These are phyloP conservation scores for Zaprionus gabonicus DNA, from an alignment of 1,140 invertebrate species.

Conservation along the genomic window DNA sequence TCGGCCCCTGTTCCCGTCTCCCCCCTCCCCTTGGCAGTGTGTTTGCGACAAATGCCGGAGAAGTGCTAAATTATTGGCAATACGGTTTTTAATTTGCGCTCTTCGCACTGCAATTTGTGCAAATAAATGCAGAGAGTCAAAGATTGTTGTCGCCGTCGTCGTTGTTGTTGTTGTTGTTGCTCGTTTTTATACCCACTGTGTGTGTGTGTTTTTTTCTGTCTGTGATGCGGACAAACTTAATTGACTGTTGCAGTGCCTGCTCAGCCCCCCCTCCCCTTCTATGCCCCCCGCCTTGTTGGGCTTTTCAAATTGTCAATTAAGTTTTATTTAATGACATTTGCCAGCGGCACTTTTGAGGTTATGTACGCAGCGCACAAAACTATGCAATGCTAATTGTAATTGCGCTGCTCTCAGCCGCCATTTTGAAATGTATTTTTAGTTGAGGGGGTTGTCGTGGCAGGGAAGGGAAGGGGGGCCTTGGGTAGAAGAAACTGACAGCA, in stretches of 20 bases:
- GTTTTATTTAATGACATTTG: slow-evolving; percentile 83
- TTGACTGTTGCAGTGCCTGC: slow-evolving; percentile 67
- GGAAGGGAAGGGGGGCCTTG: background rate
- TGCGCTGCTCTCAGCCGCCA: slow-evolving; percentile 55
- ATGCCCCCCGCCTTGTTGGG: background rate
- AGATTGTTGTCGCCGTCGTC: slow-evolving; percentile 19
- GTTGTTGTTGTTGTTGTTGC: slow-evolving; percentile 23
- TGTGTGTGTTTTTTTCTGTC: slow-evolving; percentile 19
- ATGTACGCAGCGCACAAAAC: slow-evolving; percentile 59
- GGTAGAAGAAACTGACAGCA: slow-evolving; percentile 21
- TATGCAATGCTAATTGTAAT: slow-evolving; percentile 77
- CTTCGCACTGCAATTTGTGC: slow-evolving; percentile 64
- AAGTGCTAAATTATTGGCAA: slow-evolving; percentile 80
- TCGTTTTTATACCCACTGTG: background rate
- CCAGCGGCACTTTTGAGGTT: slow-evolving; percentile 69
- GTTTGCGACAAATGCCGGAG: slow-evolving; percentile 67
- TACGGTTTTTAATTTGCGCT: slow-evolving; percentile 80
- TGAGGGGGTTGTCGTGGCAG: background rate
- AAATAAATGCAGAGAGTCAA: slow-evolving; percentile 80
- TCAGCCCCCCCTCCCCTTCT: background rate
- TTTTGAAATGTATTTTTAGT: slow-evolving; percentile 64
- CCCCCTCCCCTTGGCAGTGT: background rate
- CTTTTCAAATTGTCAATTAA: slow-evolving; percentile 83
- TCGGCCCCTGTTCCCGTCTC: background rate
- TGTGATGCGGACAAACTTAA: slow-evolving; percentile 50